Base-by-base conservation (phyloP, 1,140 invertebrate species). In the Calephelis virginiensis region DNA sequence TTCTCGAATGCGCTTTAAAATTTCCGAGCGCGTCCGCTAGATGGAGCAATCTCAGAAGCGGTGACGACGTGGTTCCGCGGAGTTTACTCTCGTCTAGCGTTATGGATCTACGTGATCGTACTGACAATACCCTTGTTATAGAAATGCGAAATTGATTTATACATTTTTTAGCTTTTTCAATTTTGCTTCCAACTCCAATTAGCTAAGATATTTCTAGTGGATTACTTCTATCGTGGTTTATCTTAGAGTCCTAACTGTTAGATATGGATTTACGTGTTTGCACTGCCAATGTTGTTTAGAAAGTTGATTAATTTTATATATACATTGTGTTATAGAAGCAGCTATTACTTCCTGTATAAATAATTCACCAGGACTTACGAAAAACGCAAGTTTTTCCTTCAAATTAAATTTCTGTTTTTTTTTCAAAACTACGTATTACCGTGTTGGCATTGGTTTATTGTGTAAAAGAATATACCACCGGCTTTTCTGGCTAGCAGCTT, bases 71-170 rank as follows among this genome's bases (percentile, higher is more conserved):
- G 79, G 82, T 80, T 81, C 70, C 73, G 74, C 72, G 70, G 79
- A 83, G 77, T 79, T 82, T 78, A 77, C 78, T 81, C 77, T 69
- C 80, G 71, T 72, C 74, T 73, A 69, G 68, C 76, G 77, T 85
- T 84, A 86, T 78, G 74, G 71, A 28, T 53, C 64, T 74, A 85
- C 85, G 86, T 89, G 85, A 78, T 76, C 76, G 71, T 63, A 77
- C 74, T 86, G 9, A 17, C 59, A 64, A 72, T 66, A 64, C 69
- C 73, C 70, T 75, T 77, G 71, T 75, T 77, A 70, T 77, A 70
- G 61, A 66, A 66, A 74, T 66, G 61, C 71, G 63, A 66, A 76
- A 78, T 78, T 78, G 74, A 78, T 78, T 76, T 70, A 53, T 67
- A 65, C 48, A 70, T 56, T 56, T 56, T 56, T 56, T 38, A 56